Percentiles rank a stretch among this genome's conserved stretches.
Conservation (phyloP, 2,888 invertebrate species). For the Apamea anceps region DNA sequence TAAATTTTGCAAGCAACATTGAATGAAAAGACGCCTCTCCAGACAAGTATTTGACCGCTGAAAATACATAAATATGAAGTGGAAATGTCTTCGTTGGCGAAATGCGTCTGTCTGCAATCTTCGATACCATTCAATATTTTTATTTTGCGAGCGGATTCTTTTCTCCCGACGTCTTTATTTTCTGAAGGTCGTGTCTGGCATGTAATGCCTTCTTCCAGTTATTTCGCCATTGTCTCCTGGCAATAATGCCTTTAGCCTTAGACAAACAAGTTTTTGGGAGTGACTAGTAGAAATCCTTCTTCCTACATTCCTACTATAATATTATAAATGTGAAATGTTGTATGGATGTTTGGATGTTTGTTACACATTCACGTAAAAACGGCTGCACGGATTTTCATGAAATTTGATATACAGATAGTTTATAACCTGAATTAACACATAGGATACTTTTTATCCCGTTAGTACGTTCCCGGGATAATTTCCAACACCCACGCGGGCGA, state of each 20-base stretch:
- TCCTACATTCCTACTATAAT: not conserved
- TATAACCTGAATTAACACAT: not conserved
- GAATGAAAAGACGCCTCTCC: not conserved
- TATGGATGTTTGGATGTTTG: not conserved
- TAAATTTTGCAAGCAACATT: not conserved
- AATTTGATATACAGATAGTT: not conserved
- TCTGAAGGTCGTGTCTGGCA: constrained; percentile 39
- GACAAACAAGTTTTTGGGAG: not conserved
- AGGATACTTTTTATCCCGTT: not conserved
- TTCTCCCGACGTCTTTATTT: constrained; percentile 30
- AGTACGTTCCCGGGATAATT: not conserved
- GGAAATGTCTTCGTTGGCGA: constrained; percentile 37
- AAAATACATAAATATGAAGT: constrained; percentile 45
- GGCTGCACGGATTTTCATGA: not conserved
- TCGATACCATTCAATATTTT: constrained; percentile 48
- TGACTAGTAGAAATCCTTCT: not conserved
- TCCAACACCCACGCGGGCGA: not conserved
- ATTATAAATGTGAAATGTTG: not conserved
- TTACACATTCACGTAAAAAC: not conserved
- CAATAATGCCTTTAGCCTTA: constrained; percentile 7
- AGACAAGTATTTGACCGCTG: constrained; percentile 28
- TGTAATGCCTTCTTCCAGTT: constrained; percentile 11
- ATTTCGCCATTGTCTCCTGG: constrained; percentile 20
- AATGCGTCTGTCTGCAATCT: constrained; percentile 42
- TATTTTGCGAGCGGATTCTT: constrained; percentile 36